Conservation (phyloP, 2,113 vertebrate genomes). For the Forbesichthys papilliferus region DNA sequence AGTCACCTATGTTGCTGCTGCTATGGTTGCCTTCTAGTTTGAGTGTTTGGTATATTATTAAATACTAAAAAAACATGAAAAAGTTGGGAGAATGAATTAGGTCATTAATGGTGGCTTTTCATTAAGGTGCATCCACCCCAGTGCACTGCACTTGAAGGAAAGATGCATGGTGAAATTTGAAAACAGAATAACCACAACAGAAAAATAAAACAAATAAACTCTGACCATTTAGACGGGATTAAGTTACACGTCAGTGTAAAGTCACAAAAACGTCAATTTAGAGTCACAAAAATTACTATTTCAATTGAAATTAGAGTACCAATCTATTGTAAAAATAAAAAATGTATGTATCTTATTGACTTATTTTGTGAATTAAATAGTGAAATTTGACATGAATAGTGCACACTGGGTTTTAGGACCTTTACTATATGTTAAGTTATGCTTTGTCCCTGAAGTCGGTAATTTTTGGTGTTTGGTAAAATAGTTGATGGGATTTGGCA, state of each 20-base stretch:
- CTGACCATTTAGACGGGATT: conserved; percentile 12
- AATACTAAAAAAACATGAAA: conserved; percentile 8
- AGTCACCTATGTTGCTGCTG: background rate
- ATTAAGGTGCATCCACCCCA: background rate
- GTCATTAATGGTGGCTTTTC: background rate
- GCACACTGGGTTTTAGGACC: background rate
- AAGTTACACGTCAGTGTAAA: conserved; percentile 42
- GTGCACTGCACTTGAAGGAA: background rate
- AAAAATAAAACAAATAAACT: background rate
- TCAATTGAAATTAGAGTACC: background rate
- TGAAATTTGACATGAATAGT: conserved; percentile 3
- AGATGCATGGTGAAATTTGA: conserved; percentile 1
- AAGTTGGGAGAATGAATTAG: background rate
- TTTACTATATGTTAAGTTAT: too few species aligned
- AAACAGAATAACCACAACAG: background rate
- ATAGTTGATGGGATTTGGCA: background rate
- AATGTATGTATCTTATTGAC: conserved; percentile 19
- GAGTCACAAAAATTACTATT: background rate
- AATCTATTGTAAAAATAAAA: conserved; percentile 36
- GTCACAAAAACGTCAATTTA: conserved; percentile 46
- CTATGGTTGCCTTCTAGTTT: background rate
- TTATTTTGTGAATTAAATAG: conserved; percentile 17
- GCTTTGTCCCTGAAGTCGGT: too few species aligned
- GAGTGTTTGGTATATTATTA: background rate
- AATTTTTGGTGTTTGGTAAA: too few species aligned